These are phyloP conservation scores for Micrastur ruficollis DNA, from an alignment of 2,797 vertebrate species.

Conservation along the genomic window DNA sequence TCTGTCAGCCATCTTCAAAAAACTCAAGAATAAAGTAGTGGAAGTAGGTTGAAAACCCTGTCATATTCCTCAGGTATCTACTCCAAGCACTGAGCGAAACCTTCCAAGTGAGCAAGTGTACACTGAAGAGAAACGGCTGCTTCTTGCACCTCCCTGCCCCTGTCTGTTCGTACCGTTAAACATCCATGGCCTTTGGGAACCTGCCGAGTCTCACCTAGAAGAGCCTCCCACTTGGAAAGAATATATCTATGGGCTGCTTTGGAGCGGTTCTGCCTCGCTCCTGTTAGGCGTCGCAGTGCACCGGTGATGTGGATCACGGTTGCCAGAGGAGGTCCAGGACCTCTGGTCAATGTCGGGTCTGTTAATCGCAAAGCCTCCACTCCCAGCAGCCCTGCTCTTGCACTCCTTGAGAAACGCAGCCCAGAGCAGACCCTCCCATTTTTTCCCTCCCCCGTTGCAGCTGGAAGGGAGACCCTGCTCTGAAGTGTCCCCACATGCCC, in stretches of 20 bases:
- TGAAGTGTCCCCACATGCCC: background rate
- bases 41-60: background rate
- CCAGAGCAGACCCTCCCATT: background rate
- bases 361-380: background rate
- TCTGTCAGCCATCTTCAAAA: background rate
- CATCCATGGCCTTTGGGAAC: background rate
- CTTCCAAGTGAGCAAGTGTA: background rate
- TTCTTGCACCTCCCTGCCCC: background rate
- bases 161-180: background rate
- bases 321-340: background rate
- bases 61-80: background rate
- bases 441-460: background rate
- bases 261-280: background rate
- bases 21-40: background rate
- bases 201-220: background rate
- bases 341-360: background rate
- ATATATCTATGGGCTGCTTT: too few species aligned
- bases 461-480: background rate
- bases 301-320: background rate
- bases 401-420: background rate
- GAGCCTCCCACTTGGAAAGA: background rate
- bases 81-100: background rate
- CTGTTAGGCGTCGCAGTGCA: background rate
- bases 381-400: background rate
- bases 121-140: background rate